phyloP scores from a whole-genome alignment of 2,113 vertebrate genomes.

The Sapajus apella region DNA sequence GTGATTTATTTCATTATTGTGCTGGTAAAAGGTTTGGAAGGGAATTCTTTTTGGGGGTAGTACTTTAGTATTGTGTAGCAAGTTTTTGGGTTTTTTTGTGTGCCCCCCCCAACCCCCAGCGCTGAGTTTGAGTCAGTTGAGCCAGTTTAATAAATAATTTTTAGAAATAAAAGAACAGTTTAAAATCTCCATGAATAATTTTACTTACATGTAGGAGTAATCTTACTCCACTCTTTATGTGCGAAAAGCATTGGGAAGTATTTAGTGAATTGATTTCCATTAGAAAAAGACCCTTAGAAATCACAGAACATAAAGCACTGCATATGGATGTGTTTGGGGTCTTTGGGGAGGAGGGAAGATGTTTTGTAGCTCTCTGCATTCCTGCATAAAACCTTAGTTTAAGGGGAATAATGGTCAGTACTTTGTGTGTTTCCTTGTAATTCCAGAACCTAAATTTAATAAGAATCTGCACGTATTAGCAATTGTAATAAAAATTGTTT shows the following conservation, averaged over 20 bases:
- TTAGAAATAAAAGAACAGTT: conserved; percentile 53
- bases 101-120: not conserved
- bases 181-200: conserved; percentile 54
- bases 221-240: conserved; percentile 65
- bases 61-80: conserved; percentile 74
- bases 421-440: conserved; percentile 48
- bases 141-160: conserved; percentile 66
- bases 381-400: conserved; percentile 70
- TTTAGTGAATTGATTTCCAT: conserved; percentile 64
- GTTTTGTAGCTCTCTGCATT: conserved; percentile 72
- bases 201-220: conserved; percentile 54
- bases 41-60: conserved; percentile 73
- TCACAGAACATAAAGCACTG: conserved; percentile 44
- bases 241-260: conserved; percentile 62
- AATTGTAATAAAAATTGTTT: conserved; percentile 62
- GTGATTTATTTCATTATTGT: conserved; percentile 79
- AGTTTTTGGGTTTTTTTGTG: conserved; percentile 57
- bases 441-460: conserved; percentile 65
- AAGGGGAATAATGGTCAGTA: conserved; percentile 51
- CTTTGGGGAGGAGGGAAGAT: conserved; percentile 66
- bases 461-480: conserved; percentile 51
- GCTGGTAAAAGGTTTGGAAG: conserved; percentile 82
- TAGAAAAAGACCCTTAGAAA: conserved; percentile 65
- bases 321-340: conserved; percentile 67
- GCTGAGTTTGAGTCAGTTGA: conserved; percentile 67